A percentile compares a stretch with the other conserved stretches of the same genome.
Evolutionary conservation across 2,797 vertebrate genomes (phyloP).

Genomic region (Sebastolobus altivelis): DNA sequence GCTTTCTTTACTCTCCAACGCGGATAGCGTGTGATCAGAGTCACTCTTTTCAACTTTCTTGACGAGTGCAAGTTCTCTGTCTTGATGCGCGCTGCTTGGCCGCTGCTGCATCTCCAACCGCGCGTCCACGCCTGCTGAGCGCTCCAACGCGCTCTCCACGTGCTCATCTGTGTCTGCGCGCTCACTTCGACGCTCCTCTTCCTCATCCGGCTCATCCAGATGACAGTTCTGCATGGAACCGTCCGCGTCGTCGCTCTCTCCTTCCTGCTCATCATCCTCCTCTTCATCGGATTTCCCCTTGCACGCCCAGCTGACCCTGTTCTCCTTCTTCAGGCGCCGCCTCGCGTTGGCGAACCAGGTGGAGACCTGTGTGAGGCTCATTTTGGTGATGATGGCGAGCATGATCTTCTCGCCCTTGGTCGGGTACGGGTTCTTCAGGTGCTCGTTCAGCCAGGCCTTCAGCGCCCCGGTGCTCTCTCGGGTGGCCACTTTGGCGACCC

Average conservation of each 20-base stretch:
- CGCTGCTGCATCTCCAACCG: slow-evolving; percentile 52
- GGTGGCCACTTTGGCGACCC: slow-evolving; percentile 86
- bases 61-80: slow-evolving; percentile 17
- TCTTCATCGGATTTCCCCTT: slow-evolving; percentile 87
- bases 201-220: slow-evolving; percentile 71
- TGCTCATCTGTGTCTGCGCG: slow-evolving; percentile 50
- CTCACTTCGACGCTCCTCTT: slow-evolving; percentile 43
- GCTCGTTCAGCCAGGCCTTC: slow-evolving; percentile 89
- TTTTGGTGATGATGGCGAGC: slow-evolving; percentile 89
- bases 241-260: slow-evolving; percentile 82
- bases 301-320: slow-evolving; percentile 87
- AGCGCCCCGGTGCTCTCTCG: slow-evolving; percentile 88
- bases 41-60: slow-evolving; percentile 50
- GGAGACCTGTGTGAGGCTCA: slow-evolving; percentile 90
- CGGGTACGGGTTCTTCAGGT: slow-evolving; percentile 89
- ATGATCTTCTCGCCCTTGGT: slow-evolving; percentile 90
- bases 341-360: slow-evolving; percentile 90
- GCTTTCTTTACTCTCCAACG: slow-evolving; percentile 79
- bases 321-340: slow-evolving; percentile 88
- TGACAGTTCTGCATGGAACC: slow-evolving; percentile 63
- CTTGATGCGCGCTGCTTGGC: slow-evolving; percentile 1
- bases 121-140: slow-evolving; percentile 44
- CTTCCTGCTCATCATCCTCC: slow-evolving; percentile 70
- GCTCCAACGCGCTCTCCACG: slow-evolving; percentile 35
- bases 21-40: slow-evolving; percentile 41